A percentile compares a stretch with the other conserved stretches of the same genome.
Conservation (phyloP, 2,113 vertebrate genomes). For the Burhinus bistriatus region DNA sequence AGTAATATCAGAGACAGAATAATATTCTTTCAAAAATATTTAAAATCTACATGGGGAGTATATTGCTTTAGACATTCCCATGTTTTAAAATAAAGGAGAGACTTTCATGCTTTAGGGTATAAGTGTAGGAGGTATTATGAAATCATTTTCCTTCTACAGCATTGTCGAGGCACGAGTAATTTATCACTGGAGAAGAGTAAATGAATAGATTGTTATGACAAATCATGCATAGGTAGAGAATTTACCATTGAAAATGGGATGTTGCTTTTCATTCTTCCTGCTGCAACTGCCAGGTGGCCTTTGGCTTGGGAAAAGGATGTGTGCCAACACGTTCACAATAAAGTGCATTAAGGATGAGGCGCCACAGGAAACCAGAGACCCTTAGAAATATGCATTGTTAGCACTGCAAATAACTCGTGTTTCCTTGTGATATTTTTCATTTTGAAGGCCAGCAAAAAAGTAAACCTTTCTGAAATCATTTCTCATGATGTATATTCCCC, state of each 20-base stretch:
- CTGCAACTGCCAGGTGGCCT: conserved; percentile 28
- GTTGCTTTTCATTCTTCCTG: conserved; percentile 26
- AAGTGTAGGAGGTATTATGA: neutral
- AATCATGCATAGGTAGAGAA: neutral
- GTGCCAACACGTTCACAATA: neutral
- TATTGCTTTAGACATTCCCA: neutral
- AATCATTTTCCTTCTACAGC: neutral
- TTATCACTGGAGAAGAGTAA: neutral
- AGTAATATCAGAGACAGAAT: neutral
- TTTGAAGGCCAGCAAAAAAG: neutral
- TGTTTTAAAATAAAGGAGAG: neutral
- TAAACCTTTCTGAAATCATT: neutral
- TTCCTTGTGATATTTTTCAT: neutral
- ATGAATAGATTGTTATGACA: neutral
- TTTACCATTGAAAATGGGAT: neutral
- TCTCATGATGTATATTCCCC: neutral
- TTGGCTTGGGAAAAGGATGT: conserved; percentile 44
- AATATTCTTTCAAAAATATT: neutral
- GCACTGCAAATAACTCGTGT: neutral
- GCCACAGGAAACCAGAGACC: conserved; percentile 34
- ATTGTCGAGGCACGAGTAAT: neutral
- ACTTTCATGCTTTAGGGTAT: neutral
- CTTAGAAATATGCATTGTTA: conserved; percentile 20
- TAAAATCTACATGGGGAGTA: neutral
- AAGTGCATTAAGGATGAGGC: conserved; percentile 8